A percentile compares a stretch with the other conserved stretches of the same genome.
Conservation (phyloP, 2,113 vertebrate species). For the Dromaius novaehollandiae region DNA sequence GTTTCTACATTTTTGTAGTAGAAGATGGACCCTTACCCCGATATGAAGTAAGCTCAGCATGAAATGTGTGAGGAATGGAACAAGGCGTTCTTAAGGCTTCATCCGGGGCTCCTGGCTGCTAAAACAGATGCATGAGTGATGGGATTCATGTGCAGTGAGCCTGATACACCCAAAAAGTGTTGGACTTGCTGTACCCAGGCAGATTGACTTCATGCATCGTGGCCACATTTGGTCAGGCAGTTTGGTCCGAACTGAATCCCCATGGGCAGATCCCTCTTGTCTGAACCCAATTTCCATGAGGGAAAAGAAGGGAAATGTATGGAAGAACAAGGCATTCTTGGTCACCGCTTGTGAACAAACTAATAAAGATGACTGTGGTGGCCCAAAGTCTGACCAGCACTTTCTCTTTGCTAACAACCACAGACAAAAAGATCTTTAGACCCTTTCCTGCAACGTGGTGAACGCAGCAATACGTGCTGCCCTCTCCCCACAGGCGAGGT, state of each 20-base stretch:
- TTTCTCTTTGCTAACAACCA: neutral
- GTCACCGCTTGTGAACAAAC: neutral
- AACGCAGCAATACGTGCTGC: neutral
- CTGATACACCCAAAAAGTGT: neutral
- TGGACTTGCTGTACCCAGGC: accelerated
- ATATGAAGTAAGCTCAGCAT: neutral
- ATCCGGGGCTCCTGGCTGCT: neutral
- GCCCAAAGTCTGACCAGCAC: neutral
- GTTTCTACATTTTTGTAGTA: neutral
- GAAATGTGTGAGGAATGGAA: neutral
- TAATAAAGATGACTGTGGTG: accelerated
- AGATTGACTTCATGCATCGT: neutral
- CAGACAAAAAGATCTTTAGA: neutral
- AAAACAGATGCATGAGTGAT: neutral
- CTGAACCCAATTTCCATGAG: neutral
- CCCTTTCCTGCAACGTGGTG: neutral
- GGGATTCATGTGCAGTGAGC: neutral
- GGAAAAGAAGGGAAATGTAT: neutral
- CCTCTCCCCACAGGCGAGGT: neutral
- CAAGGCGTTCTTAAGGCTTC: neutral
- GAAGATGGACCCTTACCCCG: neutral
- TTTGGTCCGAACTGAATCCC: neutral
- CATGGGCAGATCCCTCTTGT: neutral
- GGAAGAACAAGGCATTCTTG: neutral
- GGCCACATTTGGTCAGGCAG: neutral